Evolutionary conservation across 2,113 vertebrate genomes (phyloP).

Genomic region (Epinephelus cyanopodus): DNA sequence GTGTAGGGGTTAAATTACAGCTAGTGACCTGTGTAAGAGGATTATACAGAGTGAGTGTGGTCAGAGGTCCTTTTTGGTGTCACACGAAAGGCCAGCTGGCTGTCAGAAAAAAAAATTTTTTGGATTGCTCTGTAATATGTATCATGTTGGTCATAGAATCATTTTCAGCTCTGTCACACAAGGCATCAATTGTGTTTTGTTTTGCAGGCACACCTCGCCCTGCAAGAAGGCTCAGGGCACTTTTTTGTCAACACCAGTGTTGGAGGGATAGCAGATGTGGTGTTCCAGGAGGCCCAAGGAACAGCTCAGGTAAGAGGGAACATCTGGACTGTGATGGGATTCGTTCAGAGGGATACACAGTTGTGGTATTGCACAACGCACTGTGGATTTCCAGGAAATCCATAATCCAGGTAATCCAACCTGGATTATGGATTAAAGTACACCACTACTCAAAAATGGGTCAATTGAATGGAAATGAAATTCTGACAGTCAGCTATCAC

Average conservation of each 20-base stretch:
- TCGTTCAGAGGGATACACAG: background rate
- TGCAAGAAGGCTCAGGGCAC: slow-evolving; percentile 93
- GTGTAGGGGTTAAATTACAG: slow-evolving; percentile 50
- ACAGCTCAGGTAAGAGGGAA: slow-evolving; percentile 86
- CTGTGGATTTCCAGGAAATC: slow-evolving; percentile 1
- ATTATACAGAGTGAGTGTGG: slow-evolving; percentile 39
- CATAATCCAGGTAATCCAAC: background rate
- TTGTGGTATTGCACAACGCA: background rate
- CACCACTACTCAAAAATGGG: background rate
- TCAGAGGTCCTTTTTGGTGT: slow-evolving; percentile 46
- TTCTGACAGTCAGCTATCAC: background rate
- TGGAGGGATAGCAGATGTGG: slow-evolving; percentile 82
- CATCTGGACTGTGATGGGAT: background rate
- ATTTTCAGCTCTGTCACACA: background rate
- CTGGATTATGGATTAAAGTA: background rate
- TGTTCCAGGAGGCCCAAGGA: slow-evolving; percentile 86
- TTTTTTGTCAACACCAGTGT: slow-evolving; percentile 93
- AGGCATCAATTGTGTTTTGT: slow-evolving; percentile 14
- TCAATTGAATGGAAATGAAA: background rate
- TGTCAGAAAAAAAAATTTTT: slow-evolving; percentile 29
- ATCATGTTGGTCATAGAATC: background rate
- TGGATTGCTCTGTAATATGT: background rate
- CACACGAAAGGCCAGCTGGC: background rate
- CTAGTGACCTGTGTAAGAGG: slow-evolving; percentile 61
- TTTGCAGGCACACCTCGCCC: slow-evolving; percentile 87